Evolutionary conservation across 2,888 invertebrate species (phyloP), one percentile per base, ranked within the genome.

Genomic region (Metalampra italica): DNA sequence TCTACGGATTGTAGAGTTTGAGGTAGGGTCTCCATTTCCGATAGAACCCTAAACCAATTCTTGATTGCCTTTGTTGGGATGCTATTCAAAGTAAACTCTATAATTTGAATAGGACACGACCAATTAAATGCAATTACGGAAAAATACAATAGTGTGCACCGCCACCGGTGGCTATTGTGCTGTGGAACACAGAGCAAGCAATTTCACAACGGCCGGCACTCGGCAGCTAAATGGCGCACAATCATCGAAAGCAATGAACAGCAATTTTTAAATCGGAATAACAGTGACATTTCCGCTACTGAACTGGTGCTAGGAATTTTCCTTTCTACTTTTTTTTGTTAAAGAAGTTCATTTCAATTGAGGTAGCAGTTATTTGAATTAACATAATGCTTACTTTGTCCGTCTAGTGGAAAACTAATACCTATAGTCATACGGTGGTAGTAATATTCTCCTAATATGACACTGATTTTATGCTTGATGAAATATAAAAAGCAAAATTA

Each of bases 101-200:
- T 54, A 46, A 60, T 62, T 61, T 67, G 64, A 72, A 75, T 66
- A 64, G 66, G 69, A 70, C 70, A 69, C 61, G 58, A 64, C 58
- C 74, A 79, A 78, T 81, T 79, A 78, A 72, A 75, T 66, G 54
- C 66, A 68, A 75, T 77, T 75, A 75, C 61, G 59, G 43, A 48
- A 53, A 51, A 46, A 59, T 60, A 61, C 57, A 59, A 71, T 71
- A 68, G 70, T 63, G 57, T 67, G 62, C 66, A 60, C 57, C 57
- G 57, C 61, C 66, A 60, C 57, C 57, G 57, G 57, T 52, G 43
- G 56, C 67, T 56, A 70, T 75, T 78, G 73, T 74, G 36, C 36
- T 11, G n/a, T 55, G 54, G 59, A 59, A 48, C 56, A 9, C 13
- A 62, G 62, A 62, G 69, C 64, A 63, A 62, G 59, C 50, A 58